Evolutionary conservation across 2,113 vertebrate species (phyloP), one percentile per base, ranked within the genome.

Genomic region (Dolichotis patagonum): DNA sequence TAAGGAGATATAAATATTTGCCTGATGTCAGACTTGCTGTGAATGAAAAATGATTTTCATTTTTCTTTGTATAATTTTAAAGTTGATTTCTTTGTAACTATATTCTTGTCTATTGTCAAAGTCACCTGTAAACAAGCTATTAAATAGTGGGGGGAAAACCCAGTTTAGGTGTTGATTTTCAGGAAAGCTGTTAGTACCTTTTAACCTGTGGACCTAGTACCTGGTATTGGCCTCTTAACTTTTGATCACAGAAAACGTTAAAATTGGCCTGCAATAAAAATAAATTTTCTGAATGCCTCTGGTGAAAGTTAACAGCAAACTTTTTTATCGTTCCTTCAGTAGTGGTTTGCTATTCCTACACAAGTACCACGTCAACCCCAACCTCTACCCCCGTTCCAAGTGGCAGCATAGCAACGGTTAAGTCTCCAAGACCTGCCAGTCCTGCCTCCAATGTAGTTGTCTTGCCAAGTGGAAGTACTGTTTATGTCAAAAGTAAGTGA

Each of bases 271-370:
- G 87, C 97, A 78, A 93, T 96, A 96, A 94, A 95, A 95, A 77
- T 97, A 95, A 95, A 97, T 96, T 95, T 92, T 98, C 97, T 98
- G 91, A 96, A 90, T 54, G 77, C 41, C 52, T 97, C 87, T 88
- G 87, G 97, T 97, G 94, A 97, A 98, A 97, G 96, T 98, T 98
- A 97, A 98, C 97, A 97, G 98, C 95, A 98, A 75, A 97, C 96
- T 98, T 97, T 98, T 97, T 98, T 98, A 98, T 98, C 78, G 97
- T 98, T 98, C 98, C 97, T 98, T 97, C 98, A 99, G 99, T 99
- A 98, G 99, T 99, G 84, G 99, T 99, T 96, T 99, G 99, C 98
- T 99, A 99, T 98, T 99, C 99, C 86, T 99, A 99, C 99, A 99
- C 99, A 80, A 99, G 99, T 98, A 99, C 99, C 91, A 99, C 99